Conservation (phyloP, 2,797 vertebrate species). For the Enteromius radiatus region DNA sequence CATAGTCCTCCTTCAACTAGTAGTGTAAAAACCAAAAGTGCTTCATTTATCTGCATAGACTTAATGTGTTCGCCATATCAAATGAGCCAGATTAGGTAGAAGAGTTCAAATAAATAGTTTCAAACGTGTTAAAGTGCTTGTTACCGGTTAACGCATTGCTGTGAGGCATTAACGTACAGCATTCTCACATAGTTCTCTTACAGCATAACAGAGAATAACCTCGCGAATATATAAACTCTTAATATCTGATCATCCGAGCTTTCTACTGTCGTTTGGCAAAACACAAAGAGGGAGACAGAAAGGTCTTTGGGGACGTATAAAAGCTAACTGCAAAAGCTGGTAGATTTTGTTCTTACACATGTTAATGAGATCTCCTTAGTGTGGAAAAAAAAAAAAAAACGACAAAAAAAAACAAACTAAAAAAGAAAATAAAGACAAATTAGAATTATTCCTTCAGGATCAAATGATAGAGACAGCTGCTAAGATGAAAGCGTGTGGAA, state of each 20-base stretch:
- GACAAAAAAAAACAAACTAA: constrained; percentile 55
- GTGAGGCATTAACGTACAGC: constrained; percentile 80
- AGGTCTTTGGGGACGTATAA: constrained; percentile 79
- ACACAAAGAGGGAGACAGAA: constrained; percentile 76
- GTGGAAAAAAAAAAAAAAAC: constrained; percentile 52
- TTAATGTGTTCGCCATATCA: constrained; percentile 79
- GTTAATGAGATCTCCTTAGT: constrained; percentile 87
- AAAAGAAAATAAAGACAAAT: constrained; percentile 67
- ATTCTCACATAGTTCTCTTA: constrained; percentile 78
- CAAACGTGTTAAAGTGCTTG: constrained; percentile 83
- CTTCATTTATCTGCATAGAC: constrained; percentile 86
- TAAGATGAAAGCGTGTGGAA: constrained; percentile 84
- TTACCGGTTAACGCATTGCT: constrained; percentile 79
- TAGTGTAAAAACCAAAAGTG: constrained; percentile 84
- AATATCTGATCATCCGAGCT: constrained; percentile 48
- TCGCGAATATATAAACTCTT: constrained; percentile 71
- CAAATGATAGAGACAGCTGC: constrained; percentile 81
- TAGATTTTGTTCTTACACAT: constrained; percentile 73
- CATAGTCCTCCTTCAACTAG: constrained; percentile 72
- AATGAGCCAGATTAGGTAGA: constrained; percentile 78
- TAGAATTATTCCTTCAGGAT: constrained; percentile 86
- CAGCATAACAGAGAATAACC: constrained; percentile 58
- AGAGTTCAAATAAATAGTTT: constrained; percentile 88
- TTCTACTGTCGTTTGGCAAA: constrained; percentile 80
- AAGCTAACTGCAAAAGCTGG: constrained; percentile 78